These are phyloP conservation scores for Cryptocephalus moraei DNA, from an alignment of 2,888 invertebrate genomes.

Conservation along the genomic window DNA sequence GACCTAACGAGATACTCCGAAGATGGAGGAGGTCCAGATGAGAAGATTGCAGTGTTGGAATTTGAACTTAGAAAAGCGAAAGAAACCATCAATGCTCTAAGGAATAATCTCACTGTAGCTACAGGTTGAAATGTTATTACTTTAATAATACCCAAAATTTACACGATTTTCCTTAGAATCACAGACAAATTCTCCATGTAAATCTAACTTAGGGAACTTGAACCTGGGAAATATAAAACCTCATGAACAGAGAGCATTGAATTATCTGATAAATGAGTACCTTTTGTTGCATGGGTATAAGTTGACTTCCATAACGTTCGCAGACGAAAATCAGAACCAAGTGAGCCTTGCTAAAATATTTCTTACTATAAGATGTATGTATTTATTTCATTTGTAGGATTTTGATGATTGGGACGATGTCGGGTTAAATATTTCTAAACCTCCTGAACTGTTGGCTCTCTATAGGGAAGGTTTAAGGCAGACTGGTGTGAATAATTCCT, in stretches of 20 bases:
- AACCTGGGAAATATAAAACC: constrained; percentile 53
- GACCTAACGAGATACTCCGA: constrained; percentile 80
- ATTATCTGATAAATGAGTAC: constrained; percentile 82
- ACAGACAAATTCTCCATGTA: constrained; percentile 42
- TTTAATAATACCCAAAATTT: neutral
- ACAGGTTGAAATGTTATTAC: constrained; percentile 43
- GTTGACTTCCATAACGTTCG: constrained; percentile 79
- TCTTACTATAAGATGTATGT: neutral
- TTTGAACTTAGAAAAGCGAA: constrained; percentile 80
- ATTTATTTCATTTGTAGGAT: constrained; percentile 42
- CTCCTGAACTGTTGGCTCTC: constrained; percentile 59
- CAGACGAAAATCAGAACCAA: constrained; percentile 85
- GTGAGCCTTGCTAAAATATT: constrained; percentile 32
- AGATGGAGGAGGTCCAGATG: constrained; percentile 75
- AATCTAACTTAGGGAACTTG: constrained; percentile 34
- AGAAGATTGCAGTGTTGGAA: constrained; percentile 72
- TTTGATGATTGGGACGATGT: constrained; percentile 92
- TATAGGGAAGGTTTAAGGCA: constrained; percentile 49
- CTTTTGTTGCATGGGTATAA: constrained; percentile 69
- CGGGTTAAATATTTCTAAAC: constrained; percentile 74
- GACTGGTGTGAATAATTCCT: constrained; percentile 35
- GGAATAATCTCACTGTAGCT: constrained; percentile 73
- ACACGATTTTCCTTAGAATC: constrained; percentile 34
- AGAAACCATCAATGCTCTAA: constrained; percentile 71
- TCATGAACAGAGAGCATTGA: constrained; percentile 73